A percentile compares a stretch with the other conserved stretches of the same genome.
phyloP scores from a whole-genome alignment of 64 coral and sea anemone species.

The Stichodactyla mertensii region DNA sequence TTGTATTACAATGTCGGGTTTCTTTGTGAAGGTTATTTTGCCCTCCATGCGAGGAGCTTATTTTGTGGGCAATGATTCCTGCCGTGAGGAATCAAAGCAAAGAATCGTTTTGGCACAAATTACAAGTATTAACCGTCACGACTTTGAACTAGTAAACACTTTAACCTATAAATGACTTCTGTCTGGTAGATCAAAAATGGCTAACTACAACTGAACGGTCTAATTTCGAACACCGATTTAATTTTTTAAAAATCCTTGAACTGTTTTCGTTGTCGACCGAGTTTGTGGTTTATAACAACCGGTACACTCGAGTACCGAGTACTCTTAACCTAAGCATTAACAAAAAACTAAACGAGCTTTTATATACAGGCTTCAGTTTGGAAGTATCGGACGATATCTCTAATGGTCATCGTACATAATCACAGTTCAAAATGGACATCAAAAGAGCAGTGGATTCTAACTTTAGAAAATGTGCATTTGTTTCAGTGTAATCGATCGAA shows the following conservation, averaged over 20 bases:
- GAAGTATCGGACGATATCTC: not conserved
- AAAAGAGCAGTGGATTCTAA: not conserved
- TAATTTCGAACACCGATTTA: not conserved
- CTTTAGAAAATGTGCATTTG: not conserved
- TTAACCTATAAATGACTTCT: constrained; percentile 34
- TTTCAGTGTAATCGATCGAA: not conserved
- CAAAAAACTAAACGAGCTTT: not conserved
- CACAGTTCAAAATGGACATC: not conserved
- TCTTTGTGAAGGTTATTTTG: constrained; percentile 20
- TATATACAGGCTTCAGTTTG: not conserved
- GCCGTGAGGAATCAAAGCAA: constrained; percentile 13
- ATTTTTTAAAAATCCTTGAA: not conserved
- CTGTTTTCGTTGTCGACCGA: not conserved
- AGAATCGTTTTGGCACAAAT: constrained; percentile 23
- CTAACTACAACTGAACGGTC: not conserved
- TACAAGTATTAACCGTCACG: constrained; percentile 25
- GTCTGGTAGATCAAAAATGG: not conserved
- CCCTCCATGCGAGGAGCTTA: constrained; percentile 16
- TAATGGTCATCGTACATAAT: not conserved
- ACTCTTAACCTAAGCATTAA: not conserved
- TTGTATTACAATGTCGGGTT: constrained; percentile 12
- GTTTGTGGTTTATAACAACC: not conserved
- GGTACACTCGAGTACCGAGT: not conserved
- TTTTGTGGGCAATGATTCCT: constrained; percentile 17
- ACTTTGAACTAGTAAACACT: constrained; percentile 23